Evolutionary conservation across 2,113 vertebrate genomes (phyloP).

Genomic region (Morone saxatilis): DNA sequence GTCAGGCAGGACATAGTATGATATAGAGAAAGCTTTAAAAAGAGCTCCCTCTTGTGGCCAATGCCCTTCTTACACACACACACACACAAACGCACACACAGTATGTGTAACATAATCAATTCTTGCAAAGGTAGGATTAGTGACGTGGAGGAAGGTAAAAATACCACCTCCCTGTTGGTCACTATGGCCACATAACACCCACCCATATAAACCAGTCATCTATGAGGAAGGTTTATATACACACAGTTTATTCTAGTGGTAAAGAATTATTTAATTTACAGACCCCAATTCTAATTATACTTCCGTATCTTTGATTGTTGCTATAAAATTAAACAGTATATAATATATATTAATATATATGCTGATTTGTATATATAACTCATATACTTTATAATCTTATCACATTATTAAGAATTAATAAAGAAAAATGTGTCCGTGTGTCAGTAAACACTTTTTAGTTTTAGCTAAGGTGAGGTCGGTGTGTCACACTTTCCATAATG

Average conservation of each 20-base stretch:
- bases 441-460: background rate
- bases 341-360: background rate
- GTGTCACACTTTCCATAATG: slow-evolving; percentile 44
- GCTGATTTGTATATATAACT: background rate
- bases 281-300: no score
- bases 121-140: background rate
- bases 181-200: background rate
- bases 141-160: background rate
- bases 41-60: slow-evolving; percentile 68
- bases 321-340: background rate
- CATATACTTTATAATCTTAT: background rate
- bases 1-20: background rate
- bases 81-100: background rate
- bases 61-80: background rate
- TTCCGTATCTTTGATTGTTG: background rate
- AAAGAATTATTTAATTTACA: no score
- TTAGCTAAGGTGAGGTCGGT: background rate
- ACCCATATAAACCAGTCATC: background rate
- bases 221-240: background rate
- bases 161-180: background rate
- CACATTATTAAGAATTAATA: background rate
- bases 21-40: slow-evolving; percentile 13
- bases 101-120: background rate
- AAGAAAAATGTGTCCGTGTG: background rate
- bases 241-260: background rate